Evolutionary conservation across 1,140 invertebrate species (phyloP).

Genomic region (Trichonephila clavipes): DNA sequence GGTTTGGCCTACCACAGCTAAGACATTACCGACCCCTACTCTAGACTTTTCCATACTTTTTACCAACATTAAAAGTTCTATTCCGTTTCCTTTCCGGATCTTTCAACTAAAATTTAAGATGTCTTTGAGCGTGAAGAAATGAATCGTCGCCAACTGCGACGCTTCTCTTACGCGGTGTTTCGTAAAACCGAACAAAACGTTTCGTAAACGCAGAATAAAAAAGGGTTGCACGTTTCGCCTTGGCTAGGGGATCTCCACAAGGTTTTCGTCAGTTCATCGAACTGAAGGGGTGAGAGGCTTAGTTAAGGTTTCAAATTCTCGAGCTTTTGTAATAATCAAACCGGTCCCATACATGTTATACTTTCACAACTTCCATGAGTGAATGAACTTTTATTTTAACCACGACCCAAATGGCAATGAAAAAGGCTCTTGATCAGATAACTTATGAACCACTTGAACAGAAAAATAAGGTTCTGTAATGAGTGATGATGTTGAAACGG

Average conservation of each 20-base stretch:
- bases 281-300: conserved; percentile 24
- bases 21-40: too few relatives aligned
- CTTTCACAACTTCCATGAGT: neutral
- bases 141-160: neutral
- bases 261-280: conserved; percentile 36
- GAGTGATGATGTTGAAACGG: neutral
- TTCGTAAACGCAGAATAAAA: neutral
- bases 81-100: too few relatives aligned
- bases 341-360: conserved; percentile 6
- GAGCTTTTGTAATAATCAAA: conserved; percentile 16
- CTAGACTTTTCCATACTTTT: too few relatives aligned
- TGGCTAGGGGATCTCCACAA: neutral
- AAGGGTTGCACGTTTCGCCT: conserved; percentile 34
- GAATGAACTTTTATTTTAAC: conserved; percentile 36
- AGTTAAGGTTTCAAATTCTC: conserved; percentile 22
- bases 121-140: neutral
- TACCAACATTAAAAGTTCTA: too few relatives aligned
- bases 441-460: too few relatives aligned
- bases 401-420: neutral
- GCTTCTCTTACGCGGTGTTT: neutral
- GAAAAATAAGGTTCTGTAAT: neutral
- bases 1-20: too few relatives aligned
- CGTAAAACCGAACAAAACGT: conserved; percentile 10
- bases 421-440: neutral
- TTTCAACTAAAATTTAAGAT: too few relatives aligned